Conservation (phyloP, 2,113 vertebrate species). For the Campylorhamphus procurvoides region DNA sequence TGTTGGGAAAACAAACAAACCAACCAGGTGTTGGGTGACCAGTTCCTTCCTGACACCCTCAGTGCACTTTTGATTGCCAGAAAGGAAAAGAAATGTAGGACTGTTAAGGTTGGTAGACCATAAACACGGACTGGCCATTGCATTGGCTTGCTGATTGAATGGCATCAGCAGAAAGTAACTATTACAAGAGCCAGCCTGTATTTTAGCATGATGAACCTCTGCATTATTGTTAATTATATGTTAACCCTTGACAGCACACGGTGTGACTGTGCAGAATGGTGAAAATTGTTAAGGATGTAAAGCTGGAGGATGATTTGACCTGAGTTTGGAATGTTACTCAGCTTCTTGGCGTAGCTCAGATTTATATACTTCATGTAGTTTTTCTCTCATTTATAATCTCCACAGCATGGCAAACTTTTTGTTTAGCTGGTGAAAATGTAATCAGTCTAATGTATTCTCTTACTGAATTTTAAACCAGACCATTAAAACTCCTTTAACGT, state of each 20-base stretch:
- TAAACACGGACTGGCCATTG: not conserved
- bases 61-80: not conserved
- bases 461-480: constrained; percentile 84
- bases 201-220: not conserved
- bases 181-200: not conserved
- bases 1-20: not conserved
- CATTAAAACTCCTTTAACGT: constrained; percentile 84
- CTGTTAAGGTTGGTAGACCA: not conserved
- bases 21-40: not conserved
- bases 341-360: not conserved
- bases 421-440: constrained; percentile 76
- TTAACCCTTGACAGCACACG: not conserved
- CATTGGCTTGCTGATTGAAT: not conserved
- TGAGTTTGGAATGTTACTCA: not conserved
- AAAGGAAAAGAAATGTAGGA: not conserved
- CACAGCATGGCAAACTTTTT: constrained; percentile 63
- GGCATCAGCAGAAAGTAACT: not conserved
- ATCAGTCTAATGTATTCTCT: constrained; percentile 80
- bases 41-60: not conserved
- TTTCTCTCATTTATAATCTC: constrained; percentile 53
- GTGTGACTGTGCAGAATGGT: not conserved
- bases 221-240: not conserved
- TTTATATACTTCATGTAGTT: not conserved
- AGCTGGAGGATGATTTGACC: not conserved
- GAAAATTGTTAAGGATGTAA: not conserved